A percentile compares a stretch with the other conserved stretches of the same genome.
phyloP scores from a whole-genome alignment of 2,888 invertebrate genomes.

The Electrophaes corylata region DNA sequence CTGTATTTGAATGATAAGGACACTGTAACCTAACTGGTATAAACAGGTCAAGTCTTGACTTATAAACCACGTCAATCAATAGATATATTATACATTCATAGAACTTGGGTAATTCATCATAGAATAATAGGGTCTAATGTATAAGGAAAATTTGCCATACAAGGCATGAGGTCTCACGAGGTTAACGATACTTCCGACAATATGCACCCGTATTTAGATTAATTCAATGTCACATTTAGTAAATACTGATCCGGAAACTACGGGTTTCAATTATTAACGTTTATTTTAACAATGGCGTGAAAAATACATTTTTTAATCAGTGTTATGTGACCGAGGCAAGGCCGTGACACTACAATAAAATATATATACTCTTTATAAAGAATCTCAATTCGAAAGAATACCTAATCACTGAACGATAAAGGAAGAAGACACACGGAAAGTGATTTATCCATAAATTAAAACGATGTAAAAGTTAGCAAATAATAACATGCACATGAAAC shows the following conservation, averaged over 20 bases:
- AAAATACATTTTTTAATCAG: conserved; percentile 1
- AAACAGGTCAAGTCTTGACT: conserved; percentile 24
- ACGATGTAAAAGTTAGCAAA: neutral
- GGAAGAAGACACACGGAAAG: neutral
- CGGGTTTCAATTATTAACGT: conserved; percentile 4
- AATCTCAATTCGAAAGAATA: neutral
- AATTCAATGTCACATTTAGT: conserved; percentile 31
- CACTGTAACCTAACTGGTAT: conserved; percentile 12
- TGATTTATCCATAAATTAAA: neutral
- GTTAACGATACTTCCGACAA: conserved; percentile 35
- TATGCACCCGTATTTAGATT: conserved; percentile 39
- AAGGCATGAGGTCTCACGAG: conserved; percentile 31
- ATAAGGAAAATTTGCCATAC: conserved; percentile 31
- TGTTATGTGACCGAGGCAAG: neutral
- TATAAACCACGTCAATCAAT: conserved; percentile 10
- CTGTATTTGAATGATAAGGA: conserved; percentile 19
- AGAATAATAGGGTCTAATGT: conserved; percentile 24
- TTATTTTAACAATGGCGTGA: conserved; percentile 10
- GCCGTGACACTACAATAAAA: neutral
- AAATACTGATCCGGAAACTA: conserved; percentile 28
- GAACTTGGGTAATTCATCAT: conserved; percentile 27
- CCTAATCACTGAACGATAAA: neutral
- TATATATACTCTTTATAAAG: neutral
- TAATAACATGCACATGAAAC: neutral
- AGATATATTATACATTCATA: conserved; percentile 21